These are phyloP conservation scores for Bambusicola thoracicus DNA, from an alignment of 2,113 vertebrate species.

Conservation along the genomic window DNA sequence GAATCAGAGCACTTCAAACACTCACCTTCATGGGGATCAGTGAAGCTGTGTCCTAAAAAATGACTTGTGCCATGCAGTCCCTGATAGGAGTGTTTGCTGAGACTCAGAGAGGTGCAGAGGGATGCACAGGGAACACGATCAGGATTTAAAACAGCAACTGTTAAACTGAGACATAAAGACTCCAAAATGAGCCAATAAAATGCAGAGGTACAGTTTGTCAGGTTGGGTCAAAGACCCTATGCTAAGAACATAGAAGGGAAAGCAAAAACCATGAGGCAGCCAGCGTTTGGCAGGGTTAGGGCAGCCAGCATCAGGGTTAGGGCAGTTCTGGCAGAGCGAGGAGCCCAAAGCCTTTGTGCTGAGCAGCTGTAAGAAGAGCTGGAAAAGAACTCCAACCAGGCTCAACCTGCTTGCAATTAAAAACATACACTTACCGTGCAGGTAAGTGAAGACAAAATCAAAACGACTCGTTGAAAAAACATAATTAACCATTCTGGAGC, in stretches of 20 bases:
- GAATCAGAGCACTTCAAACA: neutral
- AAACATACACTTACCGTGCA: fast-evolving
- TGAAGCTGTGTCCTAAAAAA: neutral
- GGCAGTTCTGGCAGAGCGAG: neutral
- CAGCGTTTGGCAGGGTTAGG: too few relatives aligned
- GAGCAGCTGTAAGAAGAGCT: fast-evolving
- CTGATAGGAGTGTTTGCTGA: neutral
- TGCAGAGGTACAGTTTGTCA: neutral
- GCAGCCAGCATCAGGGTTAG: too few relatives aligned
- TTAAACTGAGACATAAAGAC: neutral
- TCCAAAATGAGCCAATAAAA: neutral
- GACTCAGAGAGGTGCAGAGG: neutral
- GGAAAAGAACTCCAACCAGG: neutral
- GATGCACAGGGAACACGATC: neutral
- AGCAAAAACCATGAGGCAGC: neutral
- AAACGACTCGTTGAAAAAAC: neutral
- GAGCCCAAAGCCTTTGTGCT: neutral
- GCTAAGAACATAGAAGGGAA: neutral
- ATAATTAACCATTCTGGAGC: neutral
- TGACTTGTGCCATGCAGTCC: fast-evolving
- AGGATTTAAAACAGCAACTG: neutral
- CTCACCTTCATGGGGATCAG: neutral
- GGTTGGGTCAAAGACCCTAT: neutral
- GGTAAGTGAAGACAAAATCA: fast-evolving
- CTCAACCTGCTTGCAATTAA: neutral